Evolutionary conservation across 1,140 invertebrate species (phyloP).

Genomic region (Acromyrmex charruanus): DNA sequence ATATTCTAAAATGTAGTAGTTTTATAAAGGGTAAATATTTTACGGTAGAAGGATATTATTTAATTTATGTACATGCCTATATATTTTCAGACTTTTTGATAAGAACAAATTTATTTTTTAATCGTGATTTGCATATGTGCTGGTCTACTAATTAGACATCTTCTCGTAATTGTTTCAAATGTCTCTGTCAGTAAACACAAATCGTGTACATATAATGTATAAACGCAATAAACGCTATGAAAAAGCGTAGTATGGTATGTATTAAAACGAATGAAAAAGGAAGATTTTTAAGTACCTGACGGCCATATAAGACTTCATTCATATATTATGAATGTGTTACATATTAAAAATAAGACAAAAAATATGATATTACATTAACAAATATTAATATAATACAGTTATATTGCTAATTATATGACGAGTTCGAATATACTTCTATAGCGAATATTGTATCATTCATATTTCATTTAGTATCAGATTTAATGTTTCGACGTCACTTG

Average conservation of each 20-base stretch:
- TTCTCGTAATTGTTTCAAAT: conserved; percentile 47
- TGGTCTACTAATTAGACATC: background rate
- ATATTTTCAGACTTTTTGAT: conserved; percentile 31
- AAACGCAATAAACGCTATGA: conserved; percentile 18
- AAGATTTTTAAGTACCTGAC: conserved; percentile 67
- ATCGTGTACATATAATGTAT: conserved; percentile 17
- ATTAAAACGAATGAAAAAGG: conserved; percentile 14
- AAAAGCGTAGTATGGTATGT: background rate
- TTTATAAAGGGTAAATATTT: conserved; percentile 13
- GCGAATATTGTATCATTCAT: conserved; percentile 28
- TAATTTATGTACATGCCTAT: conserved; percentile 1
- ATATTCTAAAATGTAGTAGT: conserved; percentile 37
- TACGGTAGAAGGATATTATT: conserved; percentile 30
- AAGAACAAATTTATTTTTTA: conserved; percentile 45
- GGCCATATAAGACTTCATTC: conserved; percentile 36
- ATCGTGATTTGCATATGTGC: conserved; percentile 4
- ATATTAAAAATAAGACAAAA: background rate
- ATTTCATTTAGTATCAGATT: conserved; percentile 1
- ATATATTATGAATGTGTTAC: background rate
- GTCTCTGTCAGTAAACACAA: background rate
- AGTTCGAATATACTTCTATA: conserved; percentile 50
- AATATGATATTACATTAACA: conserved; percentile 22
- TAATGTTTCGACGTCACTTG: conserved; percentile 5
- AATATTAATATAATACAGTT: background rate
- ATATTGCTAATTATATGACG: conserved; percentile 14